Conservation (phyloP, 2,888 invertebrate species). For the Eulithis prunata region DNA sequence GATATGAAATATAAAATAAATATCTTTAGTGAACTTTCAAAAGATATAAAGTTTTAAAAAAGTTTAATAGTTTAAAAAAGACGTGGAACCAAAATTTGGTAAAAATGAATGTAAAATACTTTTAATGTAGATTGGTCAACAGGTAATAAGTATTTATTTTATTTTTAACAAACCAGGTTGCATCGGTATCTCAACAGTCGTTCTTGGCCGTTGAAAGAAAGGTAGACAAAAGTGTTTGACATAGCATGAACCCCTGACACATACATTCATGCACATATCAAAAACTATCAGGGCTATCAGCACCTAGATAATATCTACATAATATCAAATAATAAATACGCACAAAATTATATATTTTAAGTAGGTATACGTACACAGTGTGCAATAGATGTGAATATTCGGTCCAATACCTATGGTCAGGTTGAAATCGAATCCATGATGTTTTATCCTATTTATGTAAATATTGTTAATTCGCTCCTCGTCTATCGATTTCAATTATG, state of each 20-base stretch:
- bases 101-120: not conserved
- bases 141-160: slow-evolving; percentile 6
- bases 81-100: too few species aligned
- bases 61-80: too few species aligned
- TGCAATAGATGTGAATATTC: not conserved
- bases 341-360: not conserved
- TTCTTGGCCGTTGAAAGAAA: slow-evolving; percentile 61
- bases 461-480: slow-evolving; percentile 9
- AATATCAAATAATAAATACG: not conserved
- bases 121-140: not conserved
- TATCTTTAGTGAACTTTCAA: too few species aligned
- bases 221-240: slow-evolving; percentile 57
- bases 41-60: too few species aligned
- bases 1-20: slow-evolving; percentile 2
- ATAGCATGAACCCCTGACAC: slow-evolving; percentile 35
- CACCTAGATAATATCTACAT: too few species aligned
- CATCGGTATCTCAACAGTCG: slow-evolving; percentile 62
- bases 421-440: slow-evolving; percentile 16
- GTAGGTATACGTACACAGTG: slow-evolving; percentile 6
- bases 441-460: slow-evolving; percentile 10
- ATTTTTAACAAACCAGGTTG: slow-evolving; percentile 64
- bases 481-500: slow-evolving; percentile 4
- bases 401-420: slow-evolving; percentile 5
- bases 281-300: not conserved
- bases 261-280: slow-evolving; percentile 13